phyloP scores from a whole-genome alignment of 92 coral and sea anemone species.

The Paramuricea clavata region DNA sequence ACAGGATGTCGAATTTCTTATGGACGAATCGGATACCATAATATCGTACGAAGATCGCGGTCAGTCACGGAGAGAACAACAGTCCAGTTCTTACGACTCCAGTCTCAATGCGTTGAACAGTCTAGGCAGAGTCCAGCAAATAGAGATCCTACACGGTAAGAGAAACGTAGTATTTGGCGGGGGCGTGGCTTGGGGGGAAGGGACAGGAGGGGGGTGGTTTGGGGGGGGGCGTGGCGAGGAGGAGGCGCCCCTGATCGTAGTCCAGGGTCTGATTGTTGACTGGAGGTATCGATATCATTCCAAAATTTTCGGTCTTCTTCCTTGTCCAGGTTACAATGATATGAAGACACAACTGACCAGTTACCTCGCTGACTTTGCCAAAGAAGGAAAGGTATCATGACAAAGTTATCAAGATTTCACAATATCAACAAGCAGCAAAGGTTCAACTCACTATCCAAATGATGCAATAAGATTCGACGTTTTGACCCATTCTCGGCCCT shows the following conservation, averaged over 20 bases:
- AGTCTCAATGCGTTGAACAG: slow-evolving; percentile 90
- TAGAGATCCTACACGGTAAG: slow-evolving; percentile 91
- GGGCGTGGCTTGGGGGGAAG: no score
- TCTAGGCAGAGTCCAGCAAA: slow-evolving; percentile 90
- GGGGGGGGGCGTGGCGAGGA: no score
- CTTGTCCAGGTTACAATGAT: slow-evolving; percentile 83
- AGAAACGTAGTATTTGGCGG: no score
- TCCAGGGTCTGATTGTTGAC: no score
- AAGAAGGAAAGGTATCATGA: slow-evolving; percentile 84
- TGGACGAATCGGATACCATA: slow-evolving; percentile 84
- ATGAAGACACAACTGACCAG: slow-evolving; percentile 93
- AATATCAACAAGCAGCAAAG: background rate
- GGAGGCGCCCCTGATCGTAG: no score
- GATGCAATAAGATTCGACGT: no score
- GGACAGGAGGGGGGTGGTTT: no score
- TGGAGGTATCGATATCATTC: no score
- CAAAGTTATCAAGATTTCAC: background rate
- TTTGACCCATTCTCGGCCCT: no score
- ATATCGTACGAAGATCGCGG: slow-evolving; percentile 93
- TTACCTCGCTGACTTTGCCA: slow-evolving; percentile 83
- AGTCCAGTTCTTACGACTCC: slow-evolving; percentile 85
- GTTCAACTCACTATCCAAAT: no score
- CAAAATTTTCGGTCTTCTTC: no score
- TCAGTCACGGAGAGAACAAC: slow-evolving; percentile 57
- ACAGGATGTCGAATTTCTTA: slow-evolving; percentile 79